phyloP scores from a whole-genome alignment of 2,888 invertebrate genomes.

The Agelastica alni region DNA sequence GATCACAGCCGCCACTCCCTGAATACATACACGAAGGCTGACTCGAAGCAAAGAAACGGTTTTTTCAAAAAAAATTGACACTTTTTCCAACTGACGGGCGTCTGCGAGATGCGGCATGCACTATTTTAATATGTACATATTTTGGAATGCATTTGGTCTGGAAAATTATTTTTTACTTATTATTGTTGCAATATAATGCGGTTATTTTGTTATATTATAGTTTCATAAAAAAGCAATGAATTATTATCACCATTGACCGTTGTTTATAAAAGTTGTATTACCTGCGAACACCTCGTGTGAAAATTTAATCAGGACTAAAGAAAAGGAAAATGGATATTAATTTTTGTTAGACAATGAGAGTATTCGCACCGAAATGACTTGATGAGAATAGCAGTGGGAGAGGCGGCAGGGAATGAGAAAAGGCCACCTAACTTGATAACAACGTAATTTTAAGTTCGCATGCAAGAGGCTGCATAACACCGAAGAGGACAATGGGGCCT shows the following conservation, averaged over 20 bases:
- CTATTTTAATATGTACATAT: too few species aligned
- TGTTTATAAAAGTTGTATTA: too few species aligned
- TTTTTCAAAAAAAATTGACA: neutral
- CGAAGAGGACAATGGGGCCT: slow-evolving; percentile 48
- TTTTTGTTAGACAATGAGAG: slow-evolving; percentile 25
- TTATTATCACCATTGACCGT: too few species aligned
- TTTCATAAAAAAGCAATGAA: too few species aligned
- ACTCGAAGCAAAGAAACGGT: neutral
- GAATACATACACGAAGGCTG: slow-evolving; percentile 39
- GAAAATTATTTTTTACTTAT: too few species aligned
- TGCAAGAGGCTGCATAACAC: slow-evolving; percentile 48
- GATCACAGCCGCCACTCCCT: slow-evolving; percentile 29
- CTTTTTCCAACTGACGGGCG: too few species aligned
- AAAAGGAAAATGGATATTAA: slow-evolving; percentile 28
- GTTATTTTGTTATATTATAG: too few species aligned
- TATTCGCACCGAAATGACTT: slow-evolving; percentile 26
- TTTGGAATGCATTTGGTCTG: too few species aligned
- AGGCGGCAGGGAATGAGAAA: slow-evolving; percentile 28
- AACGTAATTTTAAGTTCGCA: slow-evolving; percentile 52
- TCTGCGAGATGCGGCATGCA: too few species aligned
- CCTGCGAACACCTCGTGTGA: neutral
- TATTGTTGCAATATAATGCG: too few species aligned
- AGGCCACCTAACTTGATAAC: slow-evolving; percentile 49
- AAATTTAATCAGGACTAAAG: slow-evolving; percentile 1
- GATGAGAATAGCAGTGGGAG: slow-evolving; percentile 19